Base-by-base conservation (phyloP, 2,113 vertebrate species). In the Pteropus alecto region DNA sequence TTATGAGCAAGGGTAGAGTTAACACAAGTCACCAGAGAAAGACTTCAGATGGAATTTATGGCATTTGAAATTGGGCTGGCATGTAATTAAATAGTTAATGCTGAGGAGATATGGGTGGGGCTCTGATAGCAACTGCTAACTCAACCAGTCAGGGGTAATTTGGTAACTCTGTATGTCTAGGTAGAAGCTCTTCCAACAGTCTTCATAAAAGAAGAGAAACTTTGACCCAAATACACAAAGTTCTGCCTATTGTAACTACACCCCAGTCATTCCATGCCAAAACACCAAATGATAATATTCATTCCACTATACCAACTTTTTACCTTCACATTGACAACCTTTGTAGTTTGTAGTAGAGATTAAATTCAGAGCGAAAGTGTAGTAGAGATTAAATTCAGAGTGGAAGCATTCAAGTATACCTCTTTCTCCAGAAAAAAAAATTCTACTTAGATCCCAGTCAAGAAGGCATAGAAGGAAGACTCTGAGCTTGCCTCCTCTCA, bases 351-450 rank as follows among this genome's bases (percentile, higher is more conserved):
- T 33, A 87, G 33, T 24, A 71, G 33, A 96, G 77, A 92, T 92
- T 90, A 95, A 95, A 97, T 85, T 24, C 63, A 43, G 24, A 90
- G 82, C 78, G 60, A 90, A 95, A 95, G 54, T 60, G 8, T 33
- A 87, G 33, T 24, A 71, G 33, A 96, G 77, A 92, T 92, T 90
- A 95, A 95, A 97, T 85, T 24, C 63, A 43, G 24, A 90, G 82
- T 82, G 60, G 93, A 95, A 95, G 41, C 11, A 73, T 82, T 97
- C 41, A 88, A 95, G n/a, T 38, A 77, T 65, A 93, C 51, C 58
- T 95, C 68, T 81, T 95, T 82, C 14, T 77, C 22, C 67, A 63
- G 61, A 58, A 93, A 84, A 94, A 58, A 90, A 51, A 51, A 48
- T 48, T 51, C 13, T 48, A 51, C 15, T 51, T 51, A 51, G 48